Evolutionary conservation across 64 coral and sea anemone genomes (phyloP).

Genomic region (Cladopsammia gracilis): DNA sequence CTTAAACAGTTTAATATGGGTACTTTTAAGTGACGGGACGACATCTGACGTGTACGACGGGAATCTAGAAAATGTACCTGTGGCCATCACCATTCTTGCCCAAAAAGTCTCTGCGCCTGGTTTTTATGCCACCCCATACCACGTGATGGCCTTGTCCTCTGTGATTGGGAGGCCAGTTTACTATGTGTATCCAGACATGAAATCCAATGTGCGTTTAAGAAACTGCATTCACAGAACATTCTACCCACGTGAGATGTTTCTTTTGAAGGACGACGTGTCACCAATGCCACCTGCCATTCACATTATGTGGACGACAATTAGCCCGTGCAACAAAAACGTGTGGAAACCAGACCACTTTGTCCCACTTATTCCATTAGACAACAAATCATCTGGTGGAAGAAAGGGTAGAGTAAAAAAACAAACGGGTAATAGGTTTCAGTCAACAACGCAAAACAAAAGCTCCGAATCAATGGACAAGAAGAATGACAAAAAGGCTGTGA

Average conservation of each 20-base stretch:
- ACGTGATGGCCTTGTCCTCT: slow-evolving; percentile 53
- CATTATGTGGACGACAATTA: background rate
- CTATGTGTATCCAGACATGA: slow-evolving; percentile 59
- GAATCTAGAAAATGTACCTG: background rate
- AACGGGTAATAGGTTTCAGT: background rate
- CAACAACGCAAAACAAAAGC: background rate
- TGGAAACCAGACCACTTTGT: slow-evolving; percentile 11
- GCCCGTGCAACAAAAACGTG: no score
- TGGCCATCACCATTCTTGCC: slow-evolving; percentile 30
- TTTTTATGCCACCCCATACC: slow-evolving; percentile 29
- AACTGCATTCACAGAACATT: slow-evolving; percentile 46
- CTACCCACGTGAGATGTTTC: slow-evolving; percentile 18
- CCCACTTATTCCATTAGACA: background rate
- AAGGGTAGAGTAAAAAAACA: background rate
- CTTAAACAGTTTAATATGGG: background rate
- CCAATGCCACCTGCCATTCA: background rate
- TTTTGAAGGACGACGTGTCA: background rate
- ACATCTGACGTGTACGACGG: slow-evolving; percentile 35
- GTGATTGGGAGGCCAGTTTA: slow-evolving; percentile 55
- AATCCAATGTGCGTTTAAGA: slow-evolving; percentile 10
- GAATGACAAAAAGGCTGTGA: no score
- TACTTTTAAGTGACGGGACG: slow-evolving; percentile 34
- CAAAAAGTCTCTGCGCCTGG: background rate
- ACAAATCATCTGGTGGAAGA: background rate
- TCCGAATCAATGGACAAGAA: no score